These are phyloP conservation scores for Escarpia spicata DNA, from an alignment of 2,888 invertebrate genomes.

Conservation along the genomic window DNA sequence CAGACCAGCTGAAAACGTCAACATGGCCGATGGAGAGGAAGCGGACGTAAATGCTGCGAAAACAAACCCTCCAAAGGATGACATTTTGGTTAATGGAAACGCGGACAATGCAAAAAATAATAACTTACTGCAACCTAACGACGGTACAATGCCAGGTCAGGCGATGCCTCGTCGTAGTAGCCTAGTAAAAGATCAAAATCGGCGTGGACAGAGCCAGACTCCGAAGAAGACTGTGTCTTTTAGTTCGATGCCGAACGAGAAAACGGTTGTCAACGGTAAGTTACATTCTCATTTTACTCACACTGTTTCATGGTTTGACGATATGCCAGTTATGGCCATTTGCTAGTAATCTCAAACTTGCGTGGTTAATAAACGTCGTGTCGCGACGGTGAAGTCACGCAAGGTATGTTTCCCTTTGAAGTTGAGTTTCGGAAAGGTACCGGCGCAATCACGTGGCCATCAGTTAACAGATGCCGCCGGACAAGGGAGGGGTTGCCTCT, in stretches of 20 bases:
- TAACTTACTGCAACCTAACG: conserved; percentile 39
- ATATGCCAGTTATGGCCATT: not conserved
- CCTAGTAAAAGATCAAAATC: conserved; percentile 56
- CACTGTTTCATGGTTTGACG: not conserved
- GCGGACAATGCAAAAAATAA: conserved; percentile 29
- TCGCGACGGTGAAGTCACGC: not conserved
- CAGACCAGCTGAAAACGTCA: conserved; percentile 28
- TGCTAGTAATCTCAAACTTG: not conserved
- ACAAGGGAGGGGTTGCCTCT: not conserved
- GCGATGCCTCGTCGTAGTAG: conserved; percentile 60
- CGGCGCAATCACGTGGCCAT: conserved; percentile 9
- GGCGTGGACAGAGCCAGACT: conserved; percentile 54
- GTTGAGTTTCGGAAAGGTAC: conserved; percentile 4
- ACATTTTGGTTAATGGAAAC: conserved; percentile 42
- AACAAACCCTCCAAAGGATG: conserved; percentile 30
- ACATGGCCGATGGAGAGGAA: conserved; percentile 39
- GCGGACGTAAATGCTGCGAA: not conserved
- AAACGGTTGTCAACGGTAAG: conserved; percentile 70
- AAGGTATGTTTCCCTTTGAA: conserved; percentile 9
- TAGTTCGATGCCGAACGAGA: conserved; percentile 66
- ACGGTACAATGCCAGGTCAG: conserved; percentile 32
- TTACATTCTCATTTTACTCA: conserved; percentile 25
- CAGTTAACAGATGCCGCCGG: not conserved
- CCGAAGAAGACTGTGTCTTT: conserved; percentile 67
- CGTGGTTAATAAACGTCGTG: not conserved